These are phyloP conservation scores for Amphilophus citrinellus DNA, from an alignment of 2,113 vertebrate genomes.

Conservation along the genomic window DNA sequence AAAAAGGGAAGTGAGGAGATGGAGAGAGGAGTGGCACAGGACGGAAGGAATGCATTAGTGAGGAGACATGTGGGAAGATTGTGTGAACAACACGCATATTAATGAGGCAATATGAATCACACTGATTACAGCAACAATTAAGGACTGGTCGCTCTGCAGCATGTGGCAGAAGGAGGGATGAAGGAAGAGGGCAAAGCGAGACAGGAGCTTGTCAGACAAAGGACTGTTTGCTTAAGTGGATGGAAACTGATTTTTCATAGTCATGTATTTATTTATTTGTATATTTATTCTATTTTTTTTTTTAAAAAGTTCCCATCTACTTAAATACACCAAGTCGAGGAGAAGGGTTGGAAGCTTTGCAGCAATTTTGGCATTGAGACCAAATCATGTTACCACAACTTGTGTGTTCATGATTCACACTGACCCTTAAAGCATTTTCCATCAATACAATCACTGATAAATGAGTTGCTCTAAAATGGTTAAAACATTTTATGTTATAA, in stretches of 20 bases:
- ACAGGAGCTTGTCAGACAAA: slow-evolving; percentile 33
- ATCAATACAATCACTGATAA: neutral
- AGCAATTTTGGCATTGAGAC: neutral
- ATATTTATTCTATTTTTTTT: neutral
- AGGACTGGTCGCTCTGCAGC: slow-evolving; percentile 69
- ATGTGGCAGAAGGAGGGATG: slow-evolving; percentile 57
- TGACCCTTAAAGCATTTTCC: neutral
- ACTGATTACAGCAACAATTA: slow-evolving; percentile 82
- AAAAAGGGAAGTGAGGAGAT: slow-evolving; percentile 44
- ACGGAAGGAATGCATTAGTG: slow-evolving; percentile 55
- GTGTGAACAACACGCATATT: slow-evolving; percentile 82
- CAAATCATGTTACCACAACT: neutral
- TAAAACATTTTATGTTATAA: neutral
- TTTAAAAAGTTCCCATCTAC: neutral
- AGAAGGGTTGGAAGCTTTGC: neutral
- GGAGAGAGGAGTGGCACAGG: slow-evolving; percentile 37
- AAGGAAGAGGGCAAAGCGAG: slow-evolving; percentile 44
- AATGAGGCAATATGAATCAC: slow-evolving; percentile 84
- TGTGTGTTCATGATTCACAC: neutral
- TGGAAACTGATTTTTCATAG: neutral
- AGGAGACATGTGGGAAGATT: slow-evolving; percentile 67
- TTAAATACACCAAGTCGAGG: neutral
- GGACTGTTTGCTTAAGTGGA: slow-evolving; percentile 22
- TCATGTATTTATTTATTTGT: no score
- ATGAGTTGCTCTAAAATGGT: neutral